Base-by-base conservation (phyloP, 2,113 vertebrate genomes). In the Myrmecophaga tridactyla region DNA sequence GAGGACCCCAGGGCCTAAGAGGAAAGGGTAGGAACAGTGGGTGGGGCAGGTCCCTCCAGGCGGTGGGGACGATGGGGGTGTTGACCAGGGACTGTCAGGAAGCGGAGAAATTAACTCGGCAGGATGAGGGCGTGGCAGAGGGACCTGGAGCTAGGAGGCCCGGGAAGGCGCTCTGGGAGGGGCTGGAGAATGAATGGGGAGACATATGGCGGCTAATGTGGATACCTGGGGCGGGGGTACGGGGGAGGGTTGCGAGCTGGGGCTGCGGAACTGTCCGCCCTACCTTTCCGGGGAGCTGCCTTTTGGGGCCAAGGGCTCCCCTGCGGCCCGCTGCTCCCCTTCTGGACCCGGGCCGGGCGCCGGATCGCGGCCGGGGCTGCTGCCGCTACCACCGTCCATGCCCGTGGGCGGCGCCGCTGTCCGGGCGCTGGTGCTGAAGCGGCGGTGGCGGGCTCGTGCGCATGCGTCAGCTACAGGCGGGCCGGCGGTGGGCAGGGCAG, bases 371-470 rank as follows among this genome's bases (percentile, higher is more conserved):
- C 95, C 36, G 95, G 70, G 2, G 69, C 73, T n/a, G 82, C 77
- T 14, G 95, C 77, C 41, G 80, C 85, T 62, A 34, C 56, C 95
- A 34, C 43, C 51, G 17, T 97, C 97, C 97, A 94, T 94, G 94
- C 96, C 97, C 96, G 96, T 96, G 97, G 97, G 97, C 97, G 96
- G 97, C 90, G 94, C 96, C 97, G 97, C 97, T 97, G 97, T 97
- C 97, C 96, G 94, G 63, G 92, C 58, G 48, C 96, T 92, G 94
- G 97, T 97, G 97, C 97, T 97, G 97, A 97, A 97, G 97, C 89
- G 15, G 84, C 31, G 18, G 67, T 25, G 27, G 88, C 93, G 60
- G 81, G 1, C 23, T 92, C 0, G 7, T 94, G 95, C 97, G 97
- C 97, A 95, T 95, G 97, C 97, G 96, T 95, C n/a, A 17, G 25